Evolutionary conservation across 2,797 vertebrate species (phyloP), one percentile per base, ranked within the genome.

Genomic region (Alectoris magna): DNA sequence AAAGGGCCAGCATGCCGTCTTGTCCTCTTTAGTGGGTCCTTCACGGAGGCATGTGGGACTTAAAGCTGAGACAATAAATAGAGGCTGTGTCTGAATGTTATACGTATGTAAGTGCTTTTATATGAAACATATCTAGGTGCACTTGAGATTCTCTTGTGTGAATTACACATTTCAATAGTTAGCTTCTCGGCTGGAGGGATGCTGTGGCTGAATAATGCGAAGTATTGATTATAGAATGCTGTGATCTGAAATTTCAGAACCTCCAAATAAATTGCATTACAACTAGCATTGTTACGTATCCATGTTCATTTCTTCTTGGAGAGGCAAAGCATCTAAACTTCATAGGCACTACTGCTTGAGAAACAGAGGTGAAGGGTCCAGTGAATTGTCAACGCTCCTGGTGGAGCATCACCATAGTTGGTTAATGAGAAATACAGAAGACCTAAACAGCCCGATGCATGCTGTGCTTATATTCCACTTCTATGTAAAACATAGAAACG

Each of bases 1-100:
- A 98, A 98, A 98, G 97, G 96, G 97, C 95, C 97, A 97, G 97
- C 78, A 84, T 80, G 36, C 95, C 0, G 1, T 73, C 80, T 91
- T 94, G 94, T 96, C 96, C 93, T 79, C 78, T 76, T 93, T 34
- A 84, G 88, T n/a, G 38, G 72, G 84, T 78, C 83, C 87, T 94
- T 80, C 84, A 91, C 26, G 0, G 12, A 96, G 26, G 87, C 89
- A 89, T 84, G 48, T 0, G 5, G 89, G 89, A 60, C 85, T 94
- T 70, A 88, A 88, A 97, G 89, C 88, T 19, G 31, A 84, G 91
- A 93, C 82, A 87, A 84, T 93, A 96, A 95, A 92, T 87, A 87
- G 93, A 56, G 43, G 36, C 85, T 53, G 72, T 38, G 43, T 87
- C 86, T 80, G 81, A 89, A 82, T 79, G 73, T 88, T 84, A n/a